A percentile compares a stretch with the other conserved stretches of the same genome.
Conservation (phyloP, 2,797 vertebrate species). For the Tolypeutes matacus region DNA sequence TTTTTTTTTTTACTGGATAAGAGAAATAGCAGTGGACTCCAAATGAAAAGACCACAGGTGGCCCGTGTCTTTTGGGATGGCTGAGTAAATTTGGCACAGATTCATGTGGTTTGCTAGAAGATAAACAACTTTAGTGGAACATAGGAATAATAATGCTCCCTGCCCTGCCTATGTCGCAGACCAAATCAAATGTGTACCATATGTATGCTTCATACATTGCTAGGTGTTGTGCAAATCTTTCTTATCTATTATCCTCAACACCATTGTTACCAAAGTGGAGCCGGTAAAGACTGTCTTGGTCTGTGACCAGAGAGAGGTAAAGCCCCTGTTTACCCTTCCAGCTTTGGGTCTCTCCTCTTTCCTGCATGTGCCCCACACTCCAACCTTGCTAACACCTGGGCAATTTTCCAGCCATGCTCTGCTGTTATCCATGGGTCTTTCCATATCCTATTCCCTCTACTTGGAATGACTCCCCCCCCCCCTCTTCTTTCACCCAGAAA, state of each 20-base stretch:
- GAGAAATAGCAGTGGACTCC: neutral
- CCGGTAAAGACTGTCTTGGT: neutral
- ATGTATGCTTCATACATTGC: slow-evolving; percentile 41
- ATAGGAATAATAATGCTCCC: neutral
- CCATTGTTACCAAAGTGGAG: slow-evolving; percentile 60
- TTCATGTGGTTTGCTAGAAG: neutral
- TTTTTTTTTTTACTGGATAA: neutral
- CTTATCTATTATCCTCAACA: slow-evolving; percentile 47
- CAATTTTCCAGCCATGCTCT: neutral
- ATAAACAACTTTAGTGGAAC: slow-evolving; percentile 22
- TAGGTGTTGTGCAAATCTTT: slow-evolving; percentile 58
- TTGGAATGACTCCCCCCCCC: neutral
- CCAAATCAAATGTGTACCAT: neutral
- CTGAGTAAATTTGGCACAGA: slow-evolving; percentile 59
- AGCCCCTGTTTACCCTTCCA: neutral
- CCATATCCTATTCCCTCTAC: neutral
- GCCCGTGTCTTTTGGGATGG: neutral
- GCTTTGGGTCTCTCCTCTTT: neutral
- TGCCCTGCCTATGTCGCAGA: neutral
- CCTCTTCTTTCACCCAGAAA: neutral
- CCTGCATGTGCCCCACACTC: neutral
- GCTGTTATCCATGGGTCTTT: neutral
- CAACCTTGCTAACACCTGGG: neutral
- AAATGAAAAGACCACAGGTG: neutral
- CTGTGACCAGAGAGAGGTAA: neutral